phyloP scores from a whole-genome alignment of 2,888 invertebrate species.

The Eupithecia tripunctaria region DNA sequence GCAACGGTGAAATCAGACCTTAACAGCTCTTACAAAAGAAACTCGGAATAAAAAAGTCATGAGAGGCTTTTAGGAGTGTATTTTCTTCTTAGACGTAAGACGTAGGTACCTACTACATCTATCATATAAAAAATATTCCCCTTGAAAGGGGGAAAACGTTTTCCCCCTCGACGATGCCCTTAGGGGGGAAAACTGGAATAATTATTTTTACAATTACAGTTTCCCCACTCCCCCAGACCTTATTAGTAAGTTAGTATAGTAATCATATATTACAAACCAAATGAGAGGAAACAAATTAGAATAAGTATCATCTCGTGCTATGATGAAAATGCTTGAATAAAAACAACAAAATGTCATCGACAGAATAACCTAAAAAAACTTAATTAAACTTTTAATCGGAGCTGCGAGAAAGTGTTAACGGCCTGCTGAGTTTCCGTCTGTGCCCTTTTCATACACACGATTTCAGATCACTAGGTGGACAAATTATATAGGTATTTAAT shows the following conservation, averaged over 20 bases:
- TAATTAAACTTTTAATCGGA: constrained; percentile 70
- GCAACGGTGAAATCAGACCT: too few species aligned
- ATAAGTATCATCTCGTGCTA: background rate
- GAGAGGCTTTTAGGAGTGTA: background rate
- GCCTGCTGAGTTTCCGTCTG: background rate
- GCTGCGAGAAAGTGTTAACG: constrained; percentile 6
- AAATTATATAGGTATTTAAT: background rate
- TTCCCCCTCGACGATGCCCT: too few species aligned
- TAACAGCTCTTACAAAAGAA: background rate
- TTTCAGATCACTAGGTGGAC: background rate
- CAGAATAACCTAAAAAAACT: constrained; percentile 18
- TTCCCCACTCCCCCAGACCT: too few species aligned
- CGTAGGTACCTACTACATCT: too few species aligned
- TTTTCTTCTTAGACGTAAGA: background rate
- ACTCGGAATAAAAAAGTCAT: background rate
- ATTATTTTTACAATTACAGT: too few species aligned
- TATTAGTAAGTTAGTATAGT: too few species aligned
- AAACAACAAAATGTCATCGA: constrained; percentile 19
- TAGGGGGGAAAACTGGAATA: too few species aligned
- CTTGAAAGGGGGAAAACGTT: too few species aligned
- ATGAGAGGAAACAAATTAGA: too few species aligned
- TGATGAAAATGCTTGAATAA: background rate
- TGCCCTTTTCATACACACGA: constrained; percentile 3
- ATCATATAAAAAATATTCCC: too few species aligned
- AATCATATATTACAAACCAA: too few species aligned